These are phyloP conservation scores for Burhinus bistriatus DNA, from an alignment of 2,113 vertebrate genomes.

Conservation along the genomic window DNA sequence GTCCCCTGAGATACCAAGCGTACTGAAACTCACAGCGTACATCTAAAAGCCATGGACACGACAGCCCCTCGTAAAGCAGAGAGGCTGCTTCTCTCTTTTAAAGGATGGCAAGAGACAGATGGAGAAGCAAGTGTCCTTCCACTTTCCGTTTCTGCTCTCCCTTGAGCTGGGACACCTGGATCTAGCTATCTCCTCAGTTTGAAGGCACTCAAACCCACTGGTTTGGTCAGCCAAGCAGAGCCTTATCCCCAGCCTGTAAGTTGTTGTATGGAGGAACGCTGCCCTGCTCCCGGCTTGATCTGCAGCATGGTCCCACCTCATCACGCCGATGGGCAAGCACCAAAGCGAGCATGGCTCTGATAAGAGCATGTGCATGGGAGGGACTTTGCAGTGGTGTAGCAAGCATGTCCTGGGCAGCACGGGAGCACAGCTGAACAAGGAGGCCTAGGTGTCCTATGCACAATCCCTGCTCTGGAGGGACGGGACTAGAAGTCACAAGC, in stretches of 20 bases:
- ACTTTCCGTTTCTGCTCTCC: not conserved
- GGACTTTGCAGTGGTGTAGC: not conserved
- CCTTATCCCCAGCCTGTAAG: not conserved
- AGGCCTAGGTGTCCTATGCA: not conserved
- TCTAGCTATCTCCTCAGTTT: not conserved
- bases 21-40: not conserved
- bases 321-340: accelerated
- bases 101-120: not conserved
- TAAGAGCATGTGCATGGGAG: accelerated
- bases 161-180: not conserved
- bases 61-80: not conserved
- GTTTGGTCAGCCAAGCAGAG: not conserved
- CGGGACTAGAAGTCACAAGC: not conserved
- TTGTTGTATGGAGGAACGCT: accelerated
- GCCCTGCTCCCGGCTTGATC: accelerated
- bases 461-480: not conserved
- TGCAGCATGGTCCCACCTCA: accelerated
- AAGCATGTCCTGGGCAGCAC: not conserved
- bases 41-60: not conserved
- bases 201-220: not conserved
- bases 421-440: not conserved
- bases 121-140: not conserved
- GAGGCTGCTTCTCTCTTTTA: not conserved
- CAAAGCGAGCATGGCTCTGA: not conserved
- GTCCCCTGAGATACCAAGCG: not conserved